Evolutionary conservation across 1,140 invertebrate species (phyloP).

Genomic region (Hesperophylax magnus): DNA sequence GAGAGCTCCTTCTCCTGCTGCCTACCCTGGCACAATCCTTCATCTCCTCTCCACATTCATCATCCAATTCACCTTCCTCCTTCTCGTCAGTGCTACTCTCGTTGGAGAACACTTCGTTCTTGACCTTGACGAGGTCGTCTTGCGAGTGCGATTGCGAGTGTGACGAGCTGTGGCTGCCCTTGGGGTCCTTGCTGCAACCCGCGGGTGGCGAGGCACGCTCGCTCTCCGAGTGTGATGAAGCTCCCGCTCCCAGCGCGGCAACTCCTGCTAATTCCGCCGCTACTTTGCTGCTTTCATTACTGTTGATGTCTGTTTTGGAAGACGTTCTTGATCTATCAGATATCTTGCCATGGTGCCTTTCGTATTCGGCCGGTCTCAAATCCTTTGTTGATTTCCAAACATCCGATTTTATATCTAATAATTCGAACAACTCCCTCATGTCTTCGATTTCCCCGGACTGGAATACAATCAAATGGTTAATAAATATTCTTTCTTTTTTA

Average conservation of each 20-base stretch:
- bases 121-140: slow-evolving; percentile 64
- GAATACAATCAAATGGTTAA: slow-evolving; percentile 60
- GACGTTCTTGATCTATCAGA: slow-evolving; percentile 68
- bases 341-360: slow-evolving; percentile 68
- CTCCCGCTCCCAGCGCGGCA: slow-evolving; percentile 66
- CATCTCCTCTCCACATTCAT: slow-evolving; percentile 71
- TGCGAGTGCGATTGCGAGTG: slow-evolving; percentile 64
- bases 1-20: slow-evolving; percentile 69
- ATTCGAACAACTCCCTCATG: slow-evolving; percentile 84
- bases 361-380: slow-evolving; percentile 61
- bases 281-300: slow-evolving; percentile 75
- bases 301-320: slow-evolving; percentile 74
- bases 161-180: slow-evolving; percentile 52
- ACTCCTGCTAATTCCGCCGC: slow-evolving; percentile 64
- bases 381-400: slow-evolving; percentile 76
- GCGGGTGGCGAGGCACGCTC: slow-evolving; percentile 66
- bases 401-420: slow-evolving; percentile 87
- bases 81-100: slow-evolving; percentile 71
- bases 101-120: slow-evolving; percentile 70
- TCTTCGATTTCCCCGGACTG: slow-evolving; percentile 86
- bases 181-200: slow-evolving; percentile 63
- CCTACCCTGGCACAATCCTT: slow-evolving; percentile 72
- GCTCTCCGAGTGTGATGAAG: slow-evolving; percentile 69
- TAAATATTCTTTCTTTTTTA: not conserved
- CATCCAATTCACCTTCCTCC: slow-evolving; percentile 62